Base-by-base conservation (phyloP, 2,113 vertebrate species). In the Chaetodon trifascialis region DNA sequence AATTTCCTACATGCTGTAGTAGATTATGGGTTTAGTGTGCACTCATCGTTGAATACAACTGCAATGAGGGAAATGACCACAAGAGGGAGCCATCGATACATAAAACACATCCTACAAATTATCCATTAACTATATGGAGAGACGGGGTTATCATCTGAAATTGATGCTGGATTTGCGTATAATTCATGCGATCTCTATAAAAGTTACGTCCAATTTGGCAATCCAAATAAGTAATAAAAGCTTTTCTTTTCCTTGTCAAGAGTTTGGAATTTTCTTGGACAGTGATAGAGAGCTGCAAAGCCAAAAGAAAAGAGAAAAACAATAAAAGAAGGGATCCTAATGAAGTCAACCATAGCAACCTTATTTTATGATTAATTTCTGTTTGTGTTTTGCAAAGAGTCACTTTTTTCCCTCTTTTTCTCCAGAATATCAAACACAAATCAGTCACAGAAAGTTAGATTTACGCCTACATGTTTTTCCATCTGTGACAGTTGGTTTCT, bases 71-170 rank as follows among this genome's bases (percentile, higher is more conserved):
- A 44, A 52, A 38, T 23, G 3, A 52, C 76, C 92, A 90, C 85
- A 73, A 86, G 88, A 83, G 88, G 77, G 91, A 0, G 74, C 36
- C 30, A 70, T 46, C 11, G 52, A 21, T 19, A 66, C 21, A 72
- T 40, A 59, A 15, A 49, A 66, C 23, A 30, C 64, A 38, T 15
- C 5, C 17, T 3, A 42, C n/a, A 19, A 34, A n/a, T 21, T 3
- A 38, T 7, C 1, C 6, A 15, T 3, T 10, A 49, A 38, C 49
- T 10, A 11, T 17, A 42, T 54, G 3, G 14, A 38, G 38, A 54
- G 30, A 7, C 30, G n/a, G 5, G 25, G 46, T 73, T 3, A 19
- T 52, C 4, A 19, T 42, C 15, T 49, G 62, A 68, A 51, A 65
- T 3, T 14, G 46, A 55, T 44, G 25, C 40, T 21, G 0, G 9